These are phyloP conservation scores for Andrena dorsata DNA, from an alignment of 2,888 invertebrate species.

Conservation along the genomic window DNA sequence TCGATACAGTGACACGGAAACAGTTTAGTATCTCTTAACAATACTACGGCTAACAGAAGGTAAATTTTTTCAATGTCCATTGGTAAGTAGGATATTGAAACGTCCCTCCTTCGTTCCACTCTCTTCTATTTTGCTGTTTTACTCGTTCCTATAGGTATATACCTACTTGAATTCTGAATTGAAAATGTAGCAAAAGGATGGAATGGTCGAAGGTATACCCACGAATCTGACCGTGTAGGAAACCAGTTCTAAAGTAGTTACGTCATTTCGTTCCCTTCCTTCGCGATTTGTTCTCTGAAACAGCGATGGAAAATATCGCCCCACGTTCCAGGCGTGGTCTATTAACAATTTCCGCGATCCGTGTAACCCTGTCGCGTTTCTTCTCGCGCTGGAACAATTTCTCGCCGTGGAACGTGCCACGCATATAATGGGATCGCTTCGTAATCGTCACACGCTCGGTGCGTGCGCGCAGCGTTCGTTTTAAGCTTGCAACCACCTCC, in stretches of 20 bases:
- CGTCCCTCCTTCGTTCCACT: neutral
- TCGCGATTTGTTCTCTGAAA: constrained; percentile 1
- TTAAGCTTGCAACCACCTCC: constrained; percentile 9
- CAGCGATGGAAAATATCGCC: constrained; percentile 46
- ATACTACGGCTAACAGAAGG: neutral
- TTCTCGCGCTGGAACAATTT: constrained; percentile 52
- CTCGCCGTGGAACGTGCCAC: constrained; percentile 46
- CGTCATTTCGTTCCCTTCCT: neutral
- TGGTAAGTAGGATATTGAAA: neutral
- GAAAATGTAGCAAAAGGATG: neutral
- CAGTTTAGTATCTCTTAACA: neutral
- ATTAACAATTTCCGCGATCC: constrained; percentile 59
- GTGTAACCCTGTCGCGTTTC: constrained; percentile 46
- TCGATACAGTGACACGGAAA: constrained; percentile 15
- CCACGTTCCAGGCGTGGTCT: constrained; percentile 44
- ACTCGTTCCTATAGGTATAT: too few relatives aligned
- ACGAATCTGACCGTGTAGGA: neutral
- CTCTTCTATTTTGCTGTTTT: neutral
- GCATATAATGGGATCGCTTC: constrained; percentile 53
- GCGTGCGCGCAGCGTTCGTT: constrained; percentile 18
- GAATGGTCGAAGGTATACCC: neutral
- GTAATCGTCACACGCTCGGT: constrained; percentile 55
- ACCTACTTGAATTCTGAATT: neutral
- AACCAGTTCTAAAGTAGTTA: constrained; percentile 7
- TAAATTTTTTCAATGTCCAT: neutral